Percentiles rank a stretch among this genome's conserved stretches.
phyloP scores from a whole-genome alignment of 2,888 invertebrate genomes.

The Oxyteleia sp. region DNA sequence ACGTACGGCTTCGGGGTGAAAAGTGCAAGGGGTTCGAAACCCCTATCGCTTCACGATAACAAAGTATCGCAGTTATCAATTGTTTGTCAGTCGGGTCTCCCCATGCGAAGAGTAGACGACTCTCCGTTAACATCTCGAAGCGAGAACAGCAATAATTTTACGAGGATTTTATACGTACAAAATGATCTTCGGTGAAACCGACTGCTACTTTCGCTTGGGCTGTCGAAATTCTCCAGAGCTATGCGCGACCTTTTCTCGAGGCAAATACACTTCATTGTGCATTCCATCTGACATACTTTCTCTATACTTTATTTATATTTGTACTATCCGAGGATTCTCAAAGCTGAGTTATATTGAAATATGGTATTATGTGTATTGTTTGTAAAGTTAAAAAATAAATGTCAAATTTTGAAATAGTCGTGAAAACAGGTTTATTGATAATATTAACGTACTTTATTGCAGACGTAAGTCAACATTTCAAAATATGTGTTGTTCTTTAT shows the following conservation, averaged over 20 bases:
- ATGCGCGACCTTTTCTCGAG: slow-evolving; percentile 39
- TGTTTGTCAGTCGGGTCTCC: slow-evolving; percentile 35
- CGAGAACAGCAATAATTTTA: too few species aligned
- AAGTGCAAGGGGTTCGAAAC: slow-evolving; percentile 26
- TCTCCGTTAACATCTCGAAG: slow-evolving; percentile 23
- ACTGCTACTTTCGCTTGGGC: slow-evolving; percentile 10
- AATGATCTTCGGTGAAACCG: not conserved
- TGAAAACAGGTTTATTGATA: too few species aligned
- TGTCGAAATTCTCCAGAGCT: slow-evolving; percentile 48
- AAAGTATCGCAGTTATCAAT: slow-evolving; percentile 52
- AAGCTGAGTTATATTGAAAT: slow-evolving; percentile 3
- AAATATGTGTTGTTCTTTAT: too few species aligned
- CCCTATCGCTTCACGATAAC: slow-evolving; percentile 24
- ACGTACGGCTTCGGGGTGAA: slow-evolving; percentile 45
- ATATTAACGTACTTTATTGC: too few species aligned
- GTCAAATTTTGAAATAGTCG: too few species aligned
- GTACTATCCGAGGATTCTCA: slow-evolving; percentile 16
- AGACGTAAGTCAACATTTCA: too few species aligned
- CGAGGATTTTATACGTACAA: not conserved
- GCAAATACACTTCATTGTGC: slow-evolving; percentile 45
- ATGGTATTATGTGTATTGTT: slow-evolving; percentile 11
- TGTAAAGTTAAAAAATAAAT: not conserved
- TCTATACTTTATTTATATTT: slow-evolving; percentile 38
- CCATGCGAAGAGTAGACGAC: slow-evolving; percentile 15
- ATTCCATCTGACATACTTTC: slow-evolving; percentile 57